phyloP scores from a whole-genome alignment of 2,888 invertebrate genomes.

The Patella pellucida region DNA sequence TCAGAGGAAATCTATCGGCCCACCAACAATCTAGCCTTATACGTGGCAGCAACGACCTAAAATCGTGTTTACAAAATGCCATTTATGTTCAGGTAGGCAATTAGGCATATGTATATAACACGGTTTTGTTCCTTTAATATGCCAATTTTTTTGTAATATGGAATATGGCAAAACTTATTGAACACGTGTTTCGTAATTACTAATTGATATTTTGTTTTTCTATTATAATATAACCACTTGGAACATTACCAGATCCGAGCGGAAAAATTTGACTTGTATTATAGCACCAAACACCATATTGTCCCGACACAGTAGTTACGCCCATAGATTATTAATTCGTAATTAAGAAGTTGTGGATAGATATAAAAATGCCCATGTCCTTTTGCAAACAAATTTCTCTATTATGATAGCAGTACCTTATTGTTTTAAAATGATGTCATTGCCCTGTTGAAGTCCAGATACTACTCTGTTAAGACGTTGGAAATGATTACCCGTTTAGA shows the following conservation, averaged over 20 bases:
- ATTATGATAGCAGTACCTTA: no score
- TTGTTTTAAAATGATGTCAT: no score
- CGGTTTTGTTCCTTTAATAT: background rate
- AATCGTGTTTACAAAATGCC: constrained; percentile 82
- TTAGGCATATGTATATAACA: constrained; percentile 42
- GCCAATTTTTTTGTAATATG: background rate
- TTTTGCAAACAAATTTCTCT: no score
- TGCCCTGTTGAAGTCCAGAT: no score
- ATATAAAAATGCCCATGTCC: no score
- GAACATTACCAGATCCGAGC: background rate
- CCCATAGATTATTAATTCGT: no score
- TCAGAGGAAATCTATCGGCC: constrained; percentile 82
- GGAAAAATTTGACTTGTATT: no score
- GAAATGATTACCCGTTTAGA: no score
- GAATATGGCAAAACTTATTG: background rate
- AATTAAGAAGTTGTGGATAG: no score
- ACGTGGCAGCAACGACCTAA: constrained; percentile 80
- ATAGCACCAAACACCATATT: no score
- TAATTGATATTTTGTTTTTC: background rate
- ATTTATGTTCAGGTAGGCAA: constrained; percentile 77
- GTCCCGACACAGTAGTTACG: no score
- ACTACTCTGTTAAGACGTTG: no score
- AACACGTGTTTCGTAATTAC: background rate
- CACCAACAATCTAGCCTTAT: constrained; percentile 84
- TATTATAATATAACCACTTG: background rate